Evolutionary conservation across 2,113 vertebrate genomes (phyloP).

Genomic region (Hydrochoerus hydrochaeris): DNA sequence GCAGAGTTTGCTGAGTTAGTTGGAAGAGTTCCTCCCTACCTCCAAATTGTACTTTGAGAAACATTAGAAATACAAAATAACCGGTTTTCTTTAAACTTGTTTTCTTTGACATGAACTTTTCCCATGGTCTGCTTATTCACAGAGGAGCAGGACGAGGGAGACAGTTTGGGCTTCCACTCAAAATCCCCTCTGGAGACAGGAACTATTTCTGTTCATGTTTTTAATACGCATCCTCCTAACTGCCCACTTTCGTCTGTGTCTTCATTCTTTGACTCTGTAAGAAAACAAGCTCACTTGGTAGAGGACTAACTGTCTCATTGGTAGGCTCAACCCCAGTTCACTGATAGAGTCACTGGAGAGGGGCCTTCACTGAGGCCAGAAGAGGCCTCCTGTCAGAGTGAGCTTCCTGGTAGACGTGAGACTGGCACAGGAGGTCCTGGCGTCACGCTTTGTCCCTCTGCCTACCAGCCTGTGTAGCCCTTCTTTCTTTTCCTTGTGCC

Average conservation of each 20-base stretch:
- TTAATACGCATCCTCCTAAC: neutral
- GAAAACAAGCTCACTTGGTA: neutral
- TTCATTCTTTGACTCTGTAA: neutral
- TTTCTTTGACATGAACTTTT: neutral
- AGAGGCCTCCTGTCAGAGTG: neutral
- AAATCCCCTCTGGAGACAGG: neutral
- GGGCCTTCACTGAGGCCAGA: neutral
- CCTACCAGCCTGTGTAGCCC: neutral
- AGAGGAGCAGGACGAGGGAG: neutral
- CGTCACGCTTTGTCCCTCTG: neutral
- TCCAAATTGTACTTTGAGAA: neutral
- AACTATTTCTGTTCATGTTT: neutral
- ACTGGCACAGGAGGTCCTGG: neutral
- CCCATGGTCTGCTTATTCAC: neutral
- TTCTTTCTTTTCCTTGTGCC: neutral
- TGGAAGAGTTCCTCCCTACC: neutral
- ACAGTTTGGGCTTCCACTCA: neutral
- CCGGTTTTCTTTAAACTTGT: neutral
- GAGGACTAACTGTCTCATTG: neutral
- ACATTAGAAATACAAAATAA: neutral
- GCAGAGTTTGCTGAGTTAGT: neutral
- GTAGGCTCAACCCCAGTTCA: neutral
- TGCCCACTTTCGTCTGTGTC: neutral
- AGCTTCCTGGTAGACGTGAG: neutral
- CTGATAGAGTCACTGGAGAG: neutral